Conservation (phyloP, 2,797 vertebrate genomes). For the Spondyliosoma cantharus region DNA sequence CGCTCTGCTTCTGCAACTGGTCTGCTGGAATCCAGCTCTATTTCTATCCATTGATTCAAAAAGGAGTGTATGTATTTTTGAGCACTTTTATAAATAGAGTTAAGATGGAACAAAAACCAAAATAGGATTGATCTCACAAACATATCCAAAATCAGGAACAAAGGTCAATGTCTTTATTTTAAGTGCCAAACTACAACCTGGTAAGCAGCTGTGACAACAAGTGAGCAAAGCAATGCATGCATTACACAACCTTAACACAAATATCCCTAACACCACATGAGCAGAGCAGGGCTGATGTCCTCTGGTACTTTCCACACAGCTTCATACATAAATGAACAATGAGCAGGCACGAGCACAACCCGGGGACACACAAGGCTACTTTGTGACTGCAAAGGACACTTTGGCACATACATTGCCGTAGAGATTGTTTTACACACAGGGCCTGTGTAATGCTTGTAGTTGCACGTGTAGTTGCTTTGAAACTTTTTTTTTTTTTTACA, state of each 20-base stretch:
- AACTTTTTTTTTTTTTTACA: too few species aligned
- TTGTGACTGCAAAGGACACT: not conserved
- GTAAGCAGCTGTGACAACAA: slow-evolving; percentile 12
- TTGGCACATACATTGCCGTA: not conserved
- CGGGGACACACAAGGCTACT: not conserved
- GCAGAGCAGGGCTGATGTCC: slow-evolving; percentile 31
- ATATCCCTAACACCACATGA: not conserved
- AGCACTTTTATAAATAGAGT: not conserved
- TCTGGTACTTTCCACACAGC: slow-evolving; percentile 32
- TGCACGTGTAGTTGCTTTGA: too few species aligned
- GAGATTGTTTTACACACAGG: not conserved
- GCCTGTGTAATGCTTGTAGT: too few species aligned
- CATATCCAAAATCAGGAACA: not conserved
- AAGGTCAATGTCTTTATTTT: not conserved
- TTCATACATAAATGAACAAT: slow-evolving; percentile 58
- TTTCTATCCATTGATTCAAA: slow-evolving; percentile 22
- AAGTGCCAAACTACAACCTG: slow-evolving; percentile 9
- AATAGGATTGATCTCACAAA: not conserved
- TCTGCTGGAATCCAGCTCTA: slow-evolving; percentile 18
- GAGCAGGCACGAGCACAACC: slow-evolving; percentile 1
- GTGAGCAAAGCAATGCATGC: slow-evolving; percentile 23
- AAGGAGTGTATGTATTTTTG: not conserved
- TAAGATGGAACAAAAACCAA: not conserved
- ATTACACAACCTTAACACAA: slow-evolving; percentile 5
- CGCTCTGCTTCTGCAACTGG: not conserved